Base-by-base conservation (phyloP, 1,140 invertebrate species). In the Conopomorpha cramerella region DNA sequence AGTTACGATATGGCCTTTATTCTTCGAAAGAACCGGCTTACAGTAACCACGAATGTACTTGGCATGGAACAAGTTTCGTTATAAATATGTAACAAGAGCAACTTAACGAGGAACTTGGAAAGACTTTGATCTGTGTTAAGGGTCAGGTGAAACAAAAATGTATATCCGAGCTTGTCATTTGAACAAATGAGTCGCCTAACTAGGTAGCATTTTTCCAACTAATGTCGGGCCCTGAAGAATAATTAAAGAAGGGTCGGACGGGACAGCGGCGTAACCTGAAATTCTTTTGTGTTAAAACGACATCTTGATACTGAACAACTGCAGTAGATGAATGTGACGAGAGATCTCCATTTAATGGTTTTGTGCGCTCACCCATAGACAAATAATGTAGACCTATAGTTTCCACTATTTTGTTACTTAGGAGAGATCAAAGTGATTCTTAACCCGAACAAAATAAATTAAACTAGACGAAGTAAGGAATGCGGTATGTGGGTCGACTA, bases 191-290 rank as follows among this genome's bases (percentile, higher is more conserved):
- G 23, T 19, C 13, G 36, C 32, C 40, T 40, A 36, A 47, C 28
- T 43, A 27, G 26, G 13, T 6, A 33, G 13, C 28, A 41, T 43
- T 47, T 47, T 47, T 47, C 45, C 37, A 32, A 31, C 35, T 36
- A 40, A 47, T 40, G 30, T 27, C 16, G 38, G 3, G 23, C 15
- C 12, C 36, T 38, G 7, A 38, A 32, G 36, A 38, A 49, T 62
- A 62, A 56, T 63, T 49, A 51, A 55, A 55, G 52, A 55, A 53
- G 48, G 49, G 44, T 41, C 45, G 16, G 35, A n/a, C n/a, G 34
- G 29, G n/a, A n/a, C n/a, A 32, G 18, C 32, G 35, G 42, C 41
- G 43, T 50, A 52, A 49, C 41, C 39, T 47, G n/a, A n/a, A n/a
- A n/a, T n/a, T n/a, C n/a, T n/a, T n/a, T n/a, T n/a, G n/a, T n/a